A percentile compares a stretch with the other conserved stretches of the same genome.
These are phyloP conservation scores for Coregonus suidteri DNA, from an alignment of 2,797 vertebrate species.

Conservation along the genomic window DNA sequence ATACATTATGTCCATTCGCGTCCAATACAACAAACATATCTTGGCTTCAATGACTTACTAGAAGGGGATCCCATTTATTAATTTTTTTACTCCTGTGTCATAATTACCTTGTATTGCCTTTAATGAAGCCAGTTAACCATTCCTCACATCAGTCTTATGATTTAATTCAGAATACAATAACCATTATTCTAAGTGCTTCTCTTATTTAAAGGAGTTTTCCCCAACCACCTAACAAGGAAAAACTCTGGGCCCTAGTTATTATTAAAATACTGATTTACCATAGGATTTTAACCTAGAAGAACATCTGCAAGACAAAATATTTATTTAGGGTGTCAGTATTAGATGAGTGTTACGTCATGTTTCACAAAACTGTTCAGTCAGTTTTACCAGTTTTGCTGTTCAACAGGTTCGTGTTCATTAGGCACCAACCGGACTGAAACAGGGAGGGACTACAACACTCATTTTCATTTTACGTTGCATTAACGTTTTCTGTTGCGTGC, in stretches of 20 bases:
- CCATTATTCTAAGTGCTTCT: not conserved
- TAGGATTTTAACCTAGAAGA: slow-evolving; percentile 21
- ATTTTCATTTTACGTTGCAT: no score
- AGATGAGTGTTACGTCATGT: not conserved
- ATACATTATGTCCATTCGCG: not conserved
- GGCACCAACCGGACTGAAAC: no score
- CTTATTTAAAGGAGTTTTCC: not conserved
- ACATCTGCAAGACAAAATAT: slow-evolving; percentile 14
- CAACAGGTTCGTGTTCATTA: not conserved
- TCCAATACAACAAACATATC: not conserved
- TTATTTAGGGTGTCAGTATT: not conserved
- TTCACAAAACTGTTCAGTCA: not conserved
- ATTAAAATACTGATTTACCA: slow-evolving; percentile 5
- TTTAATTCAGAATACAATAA: slow-evolving; percentile 34
- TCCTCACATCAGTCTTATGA: not conserved
- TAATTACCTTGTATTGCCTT: not conserved
- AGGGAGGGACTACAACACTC: no score
- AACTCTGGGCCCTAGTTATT: not conserved
- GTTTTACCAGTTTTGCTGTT: not conserved
- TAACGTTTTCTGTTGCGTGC: no score
- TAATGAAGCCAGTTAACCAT: slow-evolving; percentile 14
- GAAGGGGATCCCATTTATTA: not conserved
- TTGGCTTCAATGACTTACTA: slow-evolving; percentile 3
- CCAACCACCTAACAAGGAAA: not conserved
- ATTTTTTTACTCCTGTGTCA: not conserved